Percentiles rank a stretch among this genome's conserved stretches.
phyloP scores from a whole-genome alignment of 2,113 vertebrate genomes.

The Microcebus jonahi region DNA sequence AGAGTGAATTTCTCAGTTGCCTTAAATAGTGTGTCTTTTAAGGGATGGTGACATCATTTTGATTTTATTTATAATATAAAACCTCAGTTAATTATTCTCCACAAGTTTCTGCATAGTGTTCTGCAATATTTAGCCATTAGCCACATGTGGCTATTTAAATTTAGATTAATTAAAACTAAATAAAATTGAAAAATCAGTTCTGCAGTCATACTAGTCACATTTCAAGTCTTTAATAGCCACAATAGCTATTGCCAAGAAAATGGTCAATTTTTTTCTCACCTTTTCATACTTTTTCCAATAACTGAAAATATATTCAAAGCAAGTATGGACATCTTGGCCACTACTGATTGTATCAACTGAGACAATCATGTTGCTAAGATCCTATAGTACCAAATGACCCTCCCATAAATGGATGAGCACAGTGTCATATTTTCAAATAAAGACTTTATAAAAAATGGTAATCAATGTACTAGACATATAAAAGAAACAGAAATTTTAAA shows the following conservation, averaged over 20 bases:
- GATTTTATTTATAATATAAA: neutral
- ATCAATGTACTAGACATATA: neutral
- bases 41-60: neutral
- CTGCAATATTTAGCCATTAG: neutral
- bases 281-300: neutral
- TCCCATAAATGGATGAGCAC: neutral
- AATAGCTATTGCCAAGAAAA: neutral
- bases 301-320: neutral
- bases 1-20: neutral
- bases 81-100: neutral
- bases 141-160: neutral
- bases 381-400: neutral
- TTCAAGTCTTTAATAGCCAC: neutral
- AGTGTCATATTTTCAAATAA: neutral
- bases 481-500: neutral
- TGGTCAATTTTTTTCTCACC: neutral
- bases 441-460: neutral
- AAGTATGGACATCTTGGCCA: neutral
- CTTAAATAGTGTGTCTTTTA: neutral
- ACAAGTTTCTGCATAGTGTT: neutral
- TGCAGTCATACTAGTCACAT: neutral
- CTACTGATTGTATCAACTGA: neutral
- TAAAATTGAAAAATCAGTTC: neutral
- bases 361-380: neutral
- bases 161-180: slow-evolving; percentile 13